Evolutionary conservation across 2,797 vertebrate genomes (phyloP).

Genomic region (Smutsia gigantea): DNA sequence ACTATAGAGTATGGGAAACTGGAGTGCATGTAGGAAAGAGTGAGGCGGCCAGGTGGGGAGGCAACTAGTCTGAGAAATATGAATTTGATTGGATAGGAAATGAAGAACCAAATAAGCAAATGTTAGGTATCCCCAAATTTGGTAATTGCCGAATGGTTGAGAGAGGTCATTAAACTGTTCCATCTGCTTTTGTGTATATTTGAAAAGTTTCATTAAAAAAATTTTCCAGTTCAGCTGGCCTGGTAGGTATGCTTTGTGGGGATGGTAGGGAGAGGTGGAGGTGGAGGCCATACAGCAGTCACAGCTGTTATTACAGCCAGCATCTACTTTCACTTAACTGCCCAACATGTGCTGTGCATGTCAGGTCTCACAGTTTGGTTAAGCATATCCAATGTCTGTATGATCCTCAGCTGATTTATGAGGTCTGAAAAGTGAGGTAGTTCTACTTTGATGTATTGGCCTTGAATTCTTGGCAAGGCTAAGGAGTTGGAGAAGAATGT

Average conservation of each 20-base stretch:
- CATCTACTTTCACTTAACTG: neutral
- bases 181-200: neutral
- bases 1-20: neutral
- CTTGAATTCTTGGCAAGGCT: constrained; percentile 46
- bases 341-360: neutral
- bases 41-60: neutral
- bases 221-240: neutral
- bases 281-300: neutral
- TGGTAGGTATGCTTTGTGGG: neutral
- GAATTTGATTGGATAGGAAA: neutral
- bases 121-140: neutral
- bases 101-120: constrained; percentile 21
- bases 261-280: neutral
- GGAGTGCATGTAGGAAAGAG: neutral
- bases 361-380: neutral
- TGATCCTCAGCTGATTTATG: neutral
- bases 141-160: neutral
- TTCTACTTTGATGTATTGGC: constrained; percentile 24
- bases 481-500: neutral
- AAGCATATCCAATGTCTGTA: neutral
- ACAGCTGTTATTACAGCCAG: neutral
- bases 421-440: neutral
- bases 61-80: constrained; percentile 24
- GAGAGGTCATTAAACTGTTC: neutral
- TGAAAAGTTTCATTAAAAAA: constrained; percentile 32